Conservation (phyloP, 2,888 invertebrate species). For the Aporophyla nigra region DNA sequence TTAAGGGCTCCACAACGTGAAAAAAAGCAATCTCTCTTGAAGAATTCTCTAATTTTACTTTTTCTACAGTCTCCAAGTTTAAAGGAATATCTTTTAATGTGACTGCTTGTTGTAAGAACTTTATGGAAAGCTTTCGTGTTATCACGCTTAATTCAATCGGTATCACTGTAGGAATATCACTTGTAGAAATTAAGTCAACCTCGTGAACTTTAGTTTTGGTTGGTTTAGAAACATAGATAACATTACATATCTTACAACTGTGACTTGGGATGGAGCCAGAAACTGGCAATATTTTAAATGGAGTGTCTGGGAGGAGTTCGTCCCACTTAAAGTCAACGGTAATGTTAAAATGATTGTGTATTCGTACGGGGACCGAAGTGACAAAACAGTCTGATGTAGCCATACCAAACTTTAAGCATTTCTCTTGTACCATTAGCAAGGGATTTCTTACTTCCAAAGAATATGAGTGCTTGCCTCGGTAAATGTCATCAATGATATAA, state of each 20-base stretch:
- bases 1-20: constrained; percentile 87
- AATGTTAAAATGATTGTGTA: constrained; percentile 83
- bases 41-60: constrained; percentile 88
- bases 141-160: constrained; percentile 82
- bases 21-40: constrained; percentile 89
- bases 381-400: constrained; percentile 83
- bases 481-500: constrained; percentile 81
- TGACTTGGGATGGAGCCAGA: constrained; percentile 79
- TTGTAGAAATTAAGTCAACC: constrained; percentile 77
- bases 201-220: constrained; percentile 85
- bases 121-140: constrained; percentile 84
- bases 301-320: constrained; percentile 77
- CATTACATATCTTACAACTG: constrained; percentile 81
- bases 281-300: constrained; percentile 83
- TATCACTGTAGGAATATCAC: constrained; percentile 68
- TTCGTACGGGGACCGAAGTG: constrained; percentile 82
- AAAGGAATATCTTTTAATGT: constrained; percentile 85
- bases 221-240: constrained; percentile 79
- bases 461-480: constrained; percentile 79
- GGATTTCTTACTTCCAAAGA: constrained; percentile 79
- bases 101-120: constrained; percentile 81
- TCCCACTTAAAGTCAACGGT: constrained; percentile 80
- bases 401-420: constrained; percentile 86
- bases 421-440: constrained; percentile 78
- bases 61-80: constrained; percentile 83